These are phyloP conservation scores for Dryobota labecula DNA, from an alignment of 2,888 invertebrate genomes.

Conservation along the genomic window DNA sequence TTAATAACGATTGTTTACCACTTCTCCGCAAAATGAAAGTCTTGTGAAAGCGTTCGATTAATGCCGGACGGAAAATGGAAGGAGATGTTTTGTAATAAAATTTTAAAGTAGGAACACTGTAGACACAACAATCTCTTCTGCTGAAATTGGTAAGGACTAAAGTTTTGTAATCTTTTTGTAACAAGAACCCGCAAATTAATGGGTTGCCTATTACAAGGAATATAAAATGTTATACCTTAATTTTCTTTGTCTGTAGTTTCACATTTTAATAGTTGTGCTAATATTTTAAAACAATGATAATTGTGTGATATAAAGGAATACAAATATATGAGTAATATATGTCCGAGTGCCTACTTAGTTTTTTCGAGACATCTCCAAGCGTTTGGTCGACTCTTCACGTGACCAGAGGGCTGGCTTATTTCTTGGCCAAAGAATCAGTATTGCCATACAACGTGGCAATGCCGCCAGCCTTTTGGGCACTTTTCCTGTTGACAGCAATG, in stretches of 20 bases:
- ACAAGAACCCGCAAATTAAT: slow-evolving; percentile 46
- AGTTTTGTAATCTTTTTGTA: slow-evolving; percentile 52
- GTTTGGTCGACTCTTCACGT: no score
- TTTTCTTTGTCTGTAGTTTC: background rate
- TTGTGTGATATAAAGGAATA: slow-evolving; percentile 5
- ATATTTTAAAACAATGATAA: background rate
- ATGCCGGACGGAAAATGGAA: slow-evolving; percentile 72
- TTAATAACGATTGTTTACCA: slow-evolving; percentile 90
- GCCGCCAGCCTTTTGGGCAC: no score
- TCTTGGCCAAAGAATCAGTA: no score
- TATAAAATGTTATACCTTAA: slow-evolving; percentile 2
- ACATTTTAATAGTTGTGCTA: background rate
- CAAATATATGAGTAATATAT: no score
- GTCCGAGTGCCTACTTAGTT: no score
- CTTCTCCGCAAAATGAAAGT: slow-evolving; percentile 84
- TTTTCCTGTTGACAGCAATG: no score
- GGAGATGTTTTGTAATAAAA: slow-evolving; percentile 64
- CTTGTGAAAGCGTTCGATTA: slow-evolving; percentile 82
- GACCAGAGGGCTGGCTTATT: no score
- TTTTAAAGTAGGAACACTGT: slow-evolving; percentile 58
- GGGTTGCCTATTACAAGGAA: slow-evolving; percentile 32
- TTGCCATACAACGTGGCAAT: no score
- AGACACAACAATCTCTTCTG: slow-evolving; percentile 45
- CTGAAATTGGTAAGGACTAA: slow-evolving; percentile 41
- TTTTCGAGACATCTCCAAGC: no score